Evolutionary conservation across 2,113 vertebrate genomes (phyloP).

Genomic region (Tenrec ecaudatus): DNA sequence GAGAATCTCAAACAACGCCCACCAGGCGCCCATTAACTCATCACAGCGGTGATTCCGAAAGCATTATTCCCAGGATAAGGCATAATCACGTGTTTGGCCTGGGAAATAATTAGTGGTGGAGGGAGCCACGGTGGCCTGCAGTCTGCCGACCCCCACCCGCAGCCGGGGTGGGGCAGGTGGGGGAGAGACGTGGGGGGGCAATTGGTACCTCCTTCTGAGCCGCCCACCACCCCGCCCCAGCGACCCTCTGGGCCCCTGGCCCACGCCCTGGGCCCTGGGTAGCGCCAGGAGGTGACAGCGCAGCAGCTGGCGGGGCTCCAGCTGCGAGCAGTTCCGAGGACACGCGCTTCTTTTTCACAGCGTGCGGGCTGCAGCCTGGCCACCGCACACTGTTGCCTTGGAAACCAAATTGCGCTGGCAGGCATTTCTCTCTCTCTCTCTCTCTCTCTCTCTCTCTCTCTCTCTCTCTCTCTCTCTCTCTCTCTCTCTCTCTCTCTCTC

Average conservation of each 20-base stretch:
- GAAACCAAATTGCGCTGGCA: constrained; percentile 83
- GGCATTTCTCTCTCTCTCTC: constrained; percentile 23
- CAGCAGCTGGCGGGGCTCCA: not conserved
- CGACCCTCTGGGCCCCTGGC: not conserved
- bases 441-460: no score
- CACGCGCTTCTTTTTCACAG: not conserved
- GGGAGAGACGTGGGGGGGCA: not conserved
- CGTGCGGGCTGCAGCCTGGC: constrained; percentile 65
- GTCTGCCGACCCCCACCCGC: not conserved
- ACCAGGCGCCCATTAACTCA: constrained; percentile 87
- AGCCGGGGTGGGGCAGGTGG: not conserved
- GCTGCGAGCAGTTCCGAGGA: not conserved
- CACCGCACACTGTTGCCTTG: constrained; percentile 83
- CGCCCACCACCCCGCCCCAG: not conserved
- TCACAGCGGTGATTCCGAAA: constrained; percentile 86
- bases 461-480: no score
- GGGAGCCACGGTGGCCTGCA: not conserved
- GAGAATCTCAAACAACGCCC: constrained; percentile 79
- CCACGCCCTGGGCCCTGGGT: not conserved
- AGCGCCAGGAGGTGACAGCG: not conserved
- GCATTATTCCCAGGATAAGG: constrained; percentile 87
- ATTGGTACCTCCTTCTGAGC: accelerated
- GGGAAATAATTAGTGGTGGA: constrained; percentile 74
- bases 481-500: no score
- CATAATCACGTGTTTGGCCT: constrained; percentile 84